Percentiles rank a stretch among this genome's conserved stretches.
Evolutionary conservation across 1,140 invertebrate species (phyloP).

Genomic region (Lucilia cuprina): DNA sequence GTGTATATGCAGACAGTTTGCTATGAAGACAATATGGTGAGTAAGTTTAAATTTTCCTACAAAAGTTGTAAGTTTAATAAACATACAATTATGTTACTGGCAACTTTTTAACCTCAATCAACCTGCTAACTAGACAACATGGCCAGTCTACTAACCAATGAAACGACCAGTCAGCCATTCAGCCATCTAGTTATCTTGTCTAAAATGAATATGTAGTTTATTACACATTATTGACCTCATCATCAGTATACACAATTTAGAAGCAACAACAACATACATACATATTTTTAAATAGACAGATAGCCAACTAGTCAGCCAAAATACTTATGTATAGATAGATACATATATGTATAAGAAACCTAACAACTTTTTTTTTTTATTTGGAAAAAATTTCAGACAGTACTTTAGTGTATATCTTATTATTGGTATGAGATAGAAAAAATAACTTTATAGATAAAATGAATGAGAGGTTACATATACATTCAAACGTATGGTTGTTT

Average conservation of each 20-base stretch:
- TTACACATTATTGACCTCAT: slow-evolving; percentile 17
- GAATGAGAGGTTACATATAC: background rate
- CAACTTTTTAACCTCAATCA: slow-evolving; percentile 15
- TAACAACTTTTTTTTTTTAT: background rate
- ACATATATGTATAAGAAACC: background rate
- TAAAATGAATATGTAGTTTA: background rate
- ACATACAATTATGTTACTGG: background rate
- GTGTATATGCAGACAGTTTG: no score
- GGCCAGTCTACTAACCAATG: background rate
- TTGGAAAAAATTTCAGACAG: background rate
- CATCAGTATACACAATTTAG: background rate
- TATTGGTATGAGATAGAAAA: background rate
- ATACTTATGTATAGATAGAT: no score
- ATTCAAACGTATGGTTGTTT: no score
- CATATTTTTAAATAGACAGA: background rate
- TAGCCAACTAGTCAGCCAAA: no score
- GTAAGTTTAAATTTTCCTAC: background rate
- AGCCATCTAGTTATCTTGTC: background rate
- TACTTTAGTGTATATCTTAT: background rate
- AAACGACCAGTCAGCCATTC: background rate
- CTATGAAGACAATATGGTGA: no score
- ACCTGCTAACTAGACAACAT: background rate
- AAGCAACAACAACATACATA: background rate
- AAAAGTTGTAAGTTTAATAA: background rate
- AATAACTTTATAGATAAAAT: background rate